Evolutionary conservation across 2,113 vertebrate genomes (phyloP).

Genomic region (Poeciliopsis prolifica): DNA sequence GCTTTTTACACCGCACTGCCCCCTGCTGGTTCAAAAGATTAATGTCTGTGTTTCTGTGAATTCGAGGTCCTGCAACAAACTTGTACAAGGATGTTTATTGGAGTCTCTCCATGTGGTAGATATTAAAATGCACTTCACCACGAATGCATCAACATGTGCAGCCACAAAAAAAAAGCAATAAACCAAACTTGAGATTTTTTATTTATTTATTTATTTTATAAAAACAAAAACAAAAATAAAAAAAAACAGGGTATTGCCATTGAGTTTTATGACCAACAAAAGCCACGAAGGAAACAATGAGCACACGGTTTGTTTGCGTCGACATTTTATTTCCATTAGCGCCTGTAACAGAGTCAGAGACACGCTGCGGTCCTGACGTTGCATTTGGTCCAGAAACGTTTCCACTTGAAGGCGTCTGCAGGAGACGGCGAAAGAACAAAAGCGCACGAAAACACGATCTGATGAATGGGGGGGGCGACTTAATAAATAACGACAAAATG

Average conservation of each 20-base stretch:
- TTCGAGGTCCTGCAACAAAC: neutral
- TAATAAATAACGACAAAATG: constrained; percentile 67
- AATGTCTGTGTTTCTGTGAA: neutral
- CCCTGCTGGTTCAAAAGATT: constrained; percentile 28
- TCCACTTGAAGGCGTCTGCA: constrained; percentile 31
- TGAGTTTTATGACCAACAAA: neutral
- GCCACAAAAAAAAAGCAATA: neutral
- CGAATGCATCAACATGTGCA: neutral
- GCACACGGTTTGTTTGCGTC: constrained; percentile 34
- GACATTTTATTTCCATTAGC: constrained; percentile 69
- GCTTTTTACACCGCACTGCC: constrained; percentile 15
- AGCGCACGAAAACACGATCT: neutral
- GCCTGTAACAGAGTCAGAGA: constrained; percentile 43
- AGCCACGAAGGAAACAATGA: constrained; percentile 2
- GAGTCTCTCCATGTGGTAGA: neutral
- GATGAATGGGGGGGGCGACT: constrained; percentile 37
- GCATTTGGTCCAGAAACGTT: constrained; percentile 8
- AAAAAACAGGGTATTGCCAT: neutral
- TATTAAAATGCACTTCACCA: neutral
- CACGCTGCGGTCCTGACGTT: constrained; percentile 32
- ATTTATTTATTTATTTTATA: too few relatives aligned
- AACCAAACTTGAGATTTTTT: neutral
- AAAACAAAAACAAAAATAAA: too few relatives aligned
- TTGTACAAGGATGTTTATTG: neutral
- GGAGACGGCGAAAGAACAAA: constrained; percentile 24